Percentiles rank a stretch among this genome's conserved stretches.
phyloP scores from a whole-genome alignment of 2,113 vertebrate genomes.

The Elephas maximus region DNA sequence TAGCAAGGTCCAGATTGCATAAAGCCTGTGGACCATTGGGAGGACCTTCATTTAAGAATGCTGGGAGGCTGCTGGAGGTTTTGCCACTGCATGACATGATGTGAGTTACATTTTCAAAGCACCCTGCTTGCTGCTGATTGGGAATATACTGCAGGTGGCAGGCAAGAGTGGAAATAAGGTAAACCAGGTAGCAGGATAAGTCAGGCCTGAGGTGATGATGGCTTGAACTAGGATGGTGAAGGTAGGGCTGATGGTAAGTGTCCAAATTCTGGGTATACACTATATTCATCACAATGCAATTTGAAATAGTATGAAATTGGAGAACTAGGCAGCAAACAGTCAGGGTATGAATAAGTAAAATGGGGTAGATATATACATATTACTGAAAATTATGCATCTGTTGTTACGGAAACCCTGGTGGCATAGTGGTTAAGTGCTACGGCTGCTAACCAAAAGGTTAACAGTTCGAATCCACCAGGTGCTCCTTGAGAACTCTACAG shows the following conservation, averaged over 20 bases:
- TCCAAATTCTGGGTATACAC: not conserved
- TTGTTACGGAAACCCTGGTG: no score
- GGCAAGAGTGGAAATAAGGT: not conserved
- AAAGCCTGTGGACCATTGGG: accelerated
- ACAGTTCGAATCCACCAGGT: no score
- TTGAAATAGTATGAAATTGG: not conserved
- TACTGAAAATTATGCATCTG: not conserved
- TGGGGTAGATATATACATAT: not conserved
- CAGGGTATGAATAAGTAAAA: not conserved
- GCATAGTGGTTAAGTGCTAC: no score
- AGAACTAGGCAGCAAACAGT: not conserved
- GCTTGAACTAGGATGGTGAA: not conserved
- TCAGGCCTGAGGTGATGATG: not conserved
- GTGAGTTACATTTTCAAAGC: not conserved
- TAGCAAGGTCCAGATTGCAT: accelerated
- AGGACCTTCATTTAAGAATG: not conserved
- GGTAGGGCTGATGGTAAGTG: not conserved
- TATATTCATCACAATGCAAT: not conserved
- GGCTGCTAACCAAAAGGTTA: no score
- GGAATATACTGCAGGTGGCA: not conserved
- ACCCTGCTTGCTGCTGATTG: not conserved
- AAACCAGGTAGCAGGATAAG: not conserved
- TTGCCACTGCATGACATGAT: no score
- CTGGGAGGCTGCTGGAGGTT: not conserved
- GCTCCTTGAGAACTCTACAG: no score